These are phyloP conservation scores for Atopsyche davidsoni DNA, from an alignment of 1,140 invertebrate species.

Conservation along the genomic window DNA sequence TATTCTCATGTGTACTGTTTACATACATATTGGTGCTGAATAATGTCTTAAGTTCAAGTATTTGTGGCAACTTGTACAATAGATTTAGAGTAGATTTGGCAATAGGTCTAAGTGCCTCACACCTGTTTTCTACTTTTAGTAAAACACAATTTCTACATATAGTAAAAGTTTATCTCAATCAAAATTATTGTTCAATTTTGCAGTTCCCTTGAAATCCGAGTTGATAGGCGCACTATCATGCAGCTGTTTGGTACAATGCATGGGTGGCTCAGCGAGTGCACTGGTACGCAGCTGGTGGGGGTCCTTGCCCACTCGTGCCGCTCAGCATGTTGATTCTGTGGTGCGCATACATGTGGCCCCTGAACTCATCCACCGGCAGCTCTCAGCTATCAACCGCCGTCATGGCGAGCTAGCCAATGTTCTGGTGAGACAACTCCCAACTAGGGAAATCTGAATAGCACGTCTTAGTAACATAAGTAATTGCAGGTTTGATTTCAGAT, in stretches of 20 bases:
- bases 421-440: no score
- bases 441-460: constrained; percentile 5
- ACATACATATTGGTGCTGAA: no score
- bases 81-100: no score
- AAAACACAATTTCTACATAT: no score
- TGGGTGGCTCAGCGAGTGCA: constrained; percentile 57
- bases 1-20: no score
- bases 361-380: constrained; percentile 62
- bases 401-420: constrained; percentile 18
- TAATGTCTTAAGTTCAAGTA: no score
- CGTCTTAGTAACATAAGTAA: no score
- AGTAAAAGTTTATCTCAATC: no score
- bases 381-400: constrained; percentile 48
- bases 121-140: no score
- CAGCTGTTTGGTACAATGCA: constrained; percentile 60
- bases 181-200: no score
- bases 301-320: constrained; percentile 58
- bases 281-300: constrained; percentile 79
- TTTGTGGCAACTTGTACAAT: no score
- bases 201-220: constrained; percentile 32
- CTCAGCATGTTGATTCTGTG: constrained; percentile 67
- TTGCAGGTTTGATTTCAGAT: constrained; percentile 59
- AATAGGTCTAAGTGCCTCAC: no score
- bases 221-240: constrained; percentile 59
- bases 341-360: constrained; percentile 69